These are phyloP conservation scores for Poicephalus gulielmi DNA, from an alignment of 2,113 vertebrate genomes.

Conservation along the genomic window DNA sequence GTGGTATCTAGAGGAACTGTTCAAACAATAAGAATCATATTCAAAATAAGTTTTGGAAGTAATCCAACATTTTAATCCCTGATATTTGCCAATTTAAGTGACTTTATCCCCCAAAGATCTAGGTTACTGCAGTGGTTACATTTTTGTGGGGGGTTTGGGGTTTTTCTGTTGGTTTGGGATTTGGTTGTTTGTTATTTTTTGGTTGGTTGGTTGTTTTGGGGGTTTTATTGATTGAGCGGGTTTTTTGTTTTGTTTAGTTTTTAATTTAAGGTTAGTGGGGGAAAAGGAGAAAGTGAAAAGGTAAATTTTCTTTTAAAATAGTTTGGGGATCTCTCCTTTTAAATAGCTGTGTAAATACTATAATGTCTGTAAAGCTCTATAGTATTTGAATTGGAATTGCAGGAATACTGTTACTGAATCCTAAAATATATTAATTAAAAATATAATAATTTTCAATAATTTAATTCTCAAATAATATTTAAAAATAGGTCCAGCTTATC, in stretches of 20 bases:
- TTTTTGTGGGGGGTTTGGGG: not conserved
- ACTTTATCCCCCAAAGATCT: not conserved
- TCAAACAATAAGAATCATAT: not conserved
- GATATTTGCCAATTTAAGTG: not conserved
- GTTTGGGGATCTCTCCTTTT: not conserved
- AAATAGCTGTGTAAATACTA: not conserved
- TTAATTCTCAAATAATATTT: not conserved
- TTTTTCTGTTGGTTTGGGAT: too few species aligned
- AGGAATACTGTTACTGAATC: not conserved
- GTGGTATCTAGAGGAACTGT: not conserved
- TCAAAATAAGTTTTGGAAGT: not conserved
- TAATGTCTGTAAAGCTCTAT: not conserved
- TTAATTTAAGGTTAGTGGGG: not conserved
- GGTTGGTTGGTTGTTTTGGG: too few species aligned
- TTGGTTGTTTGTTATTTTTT: too few species aligned
- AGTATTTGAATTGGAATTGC: not conserved
- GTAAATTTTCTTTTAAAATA: not conserved
- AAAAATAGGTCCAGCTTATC: not conserved
- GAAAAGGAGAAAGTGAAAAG: not conserved
- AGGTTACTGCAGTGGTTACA: not conserved
- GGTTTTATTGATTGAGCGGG: too few species aligned
- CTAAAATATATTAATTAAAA: not conserved
- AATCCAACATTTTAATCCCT: not conserved
- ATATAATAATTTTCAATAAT: too few species aligned
- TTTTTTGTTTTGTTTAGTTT: not conserved